Evolutionary conservation across 2,113 vertebrate genomes (phyloP).

Genomic region (Emydura subglobosa): DNA sequence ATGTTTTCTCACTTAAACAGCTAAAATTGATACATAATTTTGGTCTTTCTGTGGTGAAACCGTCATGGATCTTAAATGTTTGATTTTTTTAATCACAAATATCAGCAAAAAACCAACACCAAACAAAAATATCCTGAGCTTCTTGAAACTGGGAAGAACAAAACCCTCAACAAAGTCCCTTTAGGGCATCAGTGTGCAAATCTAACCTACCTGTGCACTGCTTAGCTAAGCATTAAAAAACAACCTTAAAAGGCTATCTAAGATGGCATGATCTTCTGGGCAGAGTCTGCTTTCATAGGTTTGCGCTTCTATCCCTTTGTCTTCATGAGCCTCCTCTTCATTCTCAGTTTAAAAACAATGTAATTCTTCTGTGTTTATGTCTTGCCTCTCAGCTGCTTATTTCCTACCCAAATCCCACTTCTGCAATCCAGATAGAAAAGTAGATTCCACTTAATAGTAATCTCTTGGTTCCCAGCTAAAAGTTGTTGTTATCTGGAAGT

Average conservation of each 20-base stretch:
- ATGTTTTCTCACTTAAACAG: background rate
- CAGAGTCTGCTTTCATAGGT: background rate
- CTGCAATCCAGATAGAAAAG: background rate
- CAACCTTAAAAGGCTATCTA: background rate
- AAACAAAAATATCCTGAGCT: background rate
- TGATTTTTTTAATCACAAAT: background rate
- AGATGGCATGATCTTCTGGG: background rate
- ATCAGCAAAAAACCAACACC: background rate
- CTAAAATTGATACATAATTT: background rate
- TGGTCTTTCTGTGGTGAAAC: background rate
- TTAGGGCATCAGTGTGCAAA: background rate
- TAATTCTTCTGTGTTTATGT: background rate
- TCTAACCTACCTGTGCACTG: background rate
- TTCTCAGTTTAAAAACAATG: background rate
- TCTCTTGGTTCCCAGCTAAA: background rate
- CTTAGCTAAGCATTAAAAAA: background rate
- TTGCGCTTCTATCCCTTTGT: background rate
- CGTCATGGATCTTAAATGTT: background rate
- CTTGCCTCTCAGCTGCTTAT: fast-evolving
- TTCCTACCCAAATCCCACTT: background rate
- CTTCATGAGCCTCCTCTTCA: background rate
- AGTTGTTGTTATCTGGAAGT: background rate
- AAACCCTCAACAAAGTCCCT: background rate
- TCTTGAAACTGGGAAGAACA: background rate
- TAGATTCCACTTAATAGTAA: background rate